Evolutionary conservation across 2,888 invertebrate genomes (phyloP), one percentile per base, ranked within the genome.

Genomic region (Chironomus tentans): DNA sequence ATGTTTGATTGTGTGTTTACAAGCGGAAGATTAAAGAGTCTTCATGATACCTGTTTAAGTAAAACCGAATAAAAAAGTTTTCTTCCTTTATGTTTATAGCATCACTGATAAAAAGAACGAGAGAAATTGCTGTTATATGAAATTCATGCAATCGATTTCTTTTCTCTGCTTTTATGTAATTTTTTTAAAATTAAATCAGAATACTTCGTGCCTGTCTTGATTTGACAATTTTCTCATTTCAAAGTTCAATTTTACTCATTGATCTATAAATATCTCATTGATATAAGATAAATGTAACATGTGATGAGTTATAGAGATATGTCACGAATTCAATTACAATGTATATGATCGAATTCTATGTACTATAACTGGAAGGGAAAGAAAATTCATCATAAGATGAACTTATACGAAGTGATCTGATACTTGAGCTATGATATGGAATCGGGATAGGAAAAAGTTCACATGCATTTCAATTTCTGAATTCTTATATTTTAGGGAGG

Each of bases 1-100:
- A 73, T 73, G 72, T 73, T 73, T 73, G 72, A 73, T 73, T 73
- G 72, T 73, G 72, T 73, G 72, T 73, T 73, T 73, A 73, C 72
- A 61, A 73, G 72, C 72, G 62, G 72, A 73, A 73, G 72, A 73
- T 73, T 73, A 73, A 73, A 73, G 72, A 73, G 28, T 28, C 18
- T 46, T 50, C 22, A 24, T 65, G 10, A 65, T 65, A 65, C 65
- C 65, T 65, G 18, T n/a, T 10, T 24, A 12, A 6, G 22, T 12
- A 22, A 65, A 50, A 50, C 13, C n/a, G 62, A 65, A 21, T 21
- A 18, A 24, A 65, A 65, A 65, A 65, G 10, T 38, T 38, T 65
- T 65, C 13, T 65, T 65, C 21, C 21, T 65, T 62, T 65, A 65
- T 65, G 22, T 24, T 24, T 65, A 21, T 24, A 7, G 65, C 65